These are phyloP conservation scores for Hippocampus abdominalis DNA, from an alignment of 2,113 vertebrate genomes.

Conservation along the genomic window DNA sequence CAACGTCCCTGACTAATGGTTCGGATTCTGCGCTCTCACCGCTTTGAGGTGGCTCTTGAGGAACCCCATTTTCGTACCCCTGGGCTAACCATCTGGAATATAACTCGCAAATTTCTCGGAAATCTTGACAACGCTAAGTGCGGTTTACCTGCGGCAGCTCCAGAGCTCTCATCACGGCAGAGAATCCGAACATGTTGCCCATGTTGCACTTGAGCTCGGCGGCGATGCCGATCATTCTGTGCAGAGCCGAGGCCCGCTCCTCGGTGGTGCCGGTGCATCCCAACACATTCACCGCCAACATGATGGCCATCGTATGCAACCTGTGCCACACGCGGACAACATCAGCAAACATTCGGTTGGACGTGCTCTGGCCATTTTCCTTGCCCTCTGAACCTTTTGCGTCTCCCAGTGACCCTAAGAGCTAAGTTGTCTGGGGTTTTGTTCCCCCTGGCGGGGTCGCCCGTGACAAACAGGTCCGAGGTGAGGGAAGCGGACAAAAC, in stretches of 20 bases:
- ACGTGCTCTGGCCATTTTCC: not conserved
- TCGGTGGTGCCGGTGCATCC: constrained; percentile 88
- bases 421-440: too few species aligned
- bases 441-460: too few species aligned
- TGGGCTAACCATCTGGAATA: too few species aligned
- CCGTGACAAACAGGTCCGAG: too few species aligned
- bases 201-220: constrained; percentile 86
- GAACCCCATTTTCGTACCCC: too few species aligned
- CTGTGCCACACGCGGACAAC: constrained; percentile 50
- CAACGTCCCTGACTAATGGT: constrained; percentile 47
- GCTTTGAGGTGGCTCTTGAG: not conserved
- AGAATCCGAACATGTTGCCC: constrained; percentile 95
- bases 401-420: too few species aligned
- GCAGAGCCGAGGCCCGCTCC: constrained; percentile 84
- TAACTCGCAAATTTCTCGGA: too few species aligned
- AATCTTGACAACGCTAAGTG: too few species aligned
- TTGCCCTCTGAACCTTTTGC: too few species aligned
- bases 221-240: constrained; percentile 87
- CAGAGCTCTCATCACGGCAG: constrained; percentile 87
- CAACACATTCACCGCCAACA: constrained; percentile 86
- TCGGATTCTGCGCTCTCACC: constrained; percentile 67
- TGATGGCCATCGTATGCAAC: constrained; percentile 91
- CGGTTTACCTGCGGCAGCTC: constrained; percentile 88
- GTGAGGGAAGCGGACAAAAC: too few species aligned
- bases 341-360: not conserved